A percentile compares a stretch with the other conserved stretches of the same genome.
Conservation (phyloP, 2,888 invertebrate genomes). For the Pyrocoelia pectoralis region DNA sequence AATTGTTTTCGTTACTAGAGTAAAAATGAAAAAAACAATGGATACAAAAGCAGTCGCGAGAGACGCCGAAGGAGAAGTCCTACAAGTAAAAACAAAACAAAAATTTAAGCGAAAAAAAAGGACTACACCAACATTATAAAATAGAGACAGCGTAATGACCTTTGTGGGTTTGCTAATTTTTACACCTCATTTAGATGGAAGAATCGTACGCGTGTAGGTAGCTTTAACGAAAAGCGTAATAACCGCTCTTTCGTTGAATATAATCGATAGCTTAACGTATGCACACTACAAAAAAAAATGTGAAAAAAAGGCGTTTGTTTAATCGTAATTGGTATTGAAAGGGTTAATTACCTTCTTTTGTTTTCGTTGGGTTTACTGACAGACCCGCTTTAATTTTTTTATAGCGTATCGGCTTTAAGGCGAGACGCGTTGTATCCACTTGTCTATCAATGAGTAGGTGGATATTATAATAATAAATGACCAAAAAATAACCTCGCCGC, state of each 20-base stretch:
- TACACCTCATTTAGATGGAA: too few relatives aligned
- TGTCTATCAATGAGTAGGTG: constrained; percentile 31
- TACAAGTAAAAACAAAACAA: too few relatives aligned
- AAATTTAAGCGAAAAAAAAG: too few relatives aligned
- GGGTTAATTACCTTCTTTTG: constrained; percentile 7
- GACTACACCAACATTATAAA: too few relatives aligned
- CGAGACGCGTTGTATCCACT: constrained; percentile 31
- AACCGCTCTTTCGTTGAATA: background rate
- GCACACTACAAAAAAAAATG: background rate
- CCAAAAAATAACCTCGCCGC: constrained; percentile 20
- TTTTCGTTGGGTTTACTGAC: constrained; percentile 20
- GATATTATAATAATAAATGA: constrained; percentile 24
- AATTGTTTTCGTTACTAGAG: too few relatives aligned
- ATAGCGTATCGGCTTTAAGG: constrained; percentile 37
- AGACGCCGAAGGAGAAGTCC: too few relatives aligned
- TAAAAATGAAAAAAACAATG: too few relatives aligned
- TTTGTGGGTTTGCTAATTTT: too few relatives aligned
- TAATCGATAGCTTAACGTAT: background rate
- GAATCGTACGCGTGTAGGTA: too few relatives aligned
- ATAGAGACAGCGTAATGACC: too few relatives aligned
- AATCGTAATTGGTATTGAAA: background rate
- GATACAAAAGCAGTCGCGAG: too few relatives aligned
- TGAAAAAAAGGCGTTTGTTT: background rate
- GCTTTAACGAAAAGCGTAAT: background rate
- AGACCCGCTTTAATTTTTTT: constrained; percentile 38